A percentile compares a stretch with the other conserved stretches of the same genome.
These are phyloP conservation scores for Eurosta solidaginis DNA, from an alignment of 1,140 invertebrate species.

Conservation along the genomic window DNA sequence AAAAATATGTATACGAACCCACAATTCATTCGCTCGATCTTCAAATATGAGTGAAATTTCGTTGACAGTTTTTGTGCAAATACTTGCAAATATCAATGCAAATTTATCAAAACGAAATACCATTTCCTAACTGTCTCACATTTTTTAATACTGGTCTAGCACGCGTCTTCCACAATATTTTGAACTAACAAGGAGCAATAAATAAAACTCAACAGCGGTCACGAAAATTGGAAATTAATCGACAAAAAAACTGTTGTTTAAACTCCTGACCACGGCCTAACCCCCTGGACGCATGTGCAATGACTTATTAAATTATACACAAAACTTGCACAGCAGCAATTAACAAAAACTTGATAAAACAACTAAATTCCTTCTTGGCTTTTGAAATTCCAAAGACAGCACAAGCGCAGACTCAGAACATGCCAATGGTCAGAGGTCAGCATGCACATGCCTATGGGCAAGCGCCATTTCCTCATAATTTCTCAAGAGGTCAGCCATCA, in stretches of 20 bases:
- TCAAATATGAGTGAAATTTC: too few relatives aligned
- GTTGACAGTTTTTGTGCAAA: too few relatives aligned
- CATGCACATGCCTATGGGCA: constrained; percentile 9
- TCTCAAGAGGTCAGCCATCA: constrained; percentile 52
- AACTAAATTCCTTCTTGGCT: constrained; percentile 29
- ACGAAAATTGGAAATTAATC: constrained; percentile 58
- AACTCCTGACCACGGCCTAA: constrained; percentile 50
- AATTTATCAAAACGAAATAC: too few relatives aligned
- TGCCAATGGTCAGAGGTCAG: constrained; percentile 57
- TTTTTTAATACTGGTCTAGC: too few relatives aligned
- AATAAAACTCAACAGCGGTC: neutral
- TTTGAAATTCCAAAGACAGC: constrained; percentile 21
- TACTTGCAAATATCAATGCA: too few relatives aligned
- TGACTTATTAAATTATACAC: constrained; percentile 48
- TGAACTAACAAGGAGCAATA: neutral
- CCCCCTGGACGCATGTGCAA: constrained; percentile 54
- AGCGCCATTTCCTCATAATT: constrained; percentile 46
- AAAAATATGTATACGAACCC: too few relatives aligned
- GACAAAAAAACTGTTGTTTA: constrained; percentile 56
- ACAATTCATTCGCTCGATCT: too few relatives aligned
- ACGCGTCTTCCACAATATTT: neutral
- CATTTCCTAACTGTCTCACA: too few relatives aligned
- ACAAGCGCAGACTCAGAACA: constrained; percentile 44
- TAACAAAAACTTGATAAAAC: neutral
- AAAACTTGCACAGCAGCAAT: neutral